Conservation (phyloP, 2,113 vertebrate species). For the Carassius carassius region DNA sequence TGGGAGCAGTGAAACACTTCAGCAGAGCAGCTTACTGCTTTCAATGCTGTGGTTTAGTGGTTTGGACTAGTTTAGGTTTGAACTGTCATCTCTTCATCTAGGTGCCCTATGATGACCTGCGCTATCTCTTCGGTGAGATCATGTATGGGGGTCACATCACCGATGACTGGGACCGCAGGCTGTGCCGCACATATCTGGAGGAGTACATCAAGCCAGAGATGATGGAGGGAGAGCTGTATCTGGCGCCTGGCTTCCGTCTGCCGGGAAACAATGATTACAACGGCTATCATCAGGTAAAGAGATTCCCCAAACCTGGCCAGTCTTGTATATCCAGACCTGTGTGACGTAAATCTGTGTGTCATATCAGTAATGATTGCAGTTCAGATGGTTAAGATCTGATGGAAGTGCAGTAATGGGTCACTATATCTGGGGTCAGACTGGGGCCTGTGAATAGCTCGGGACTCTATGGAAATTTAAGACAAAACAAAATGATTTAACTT, state of each 20-base stretch:
- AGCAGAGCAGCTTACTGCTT: neutral
- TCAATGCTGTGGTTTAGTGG: neutral
- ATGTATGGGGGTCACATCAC: conserved; percentile 98
- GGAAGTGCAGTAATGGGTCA: neutral
- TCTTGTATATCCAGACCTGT: neutral
- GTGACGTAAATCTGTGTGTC: neutral
- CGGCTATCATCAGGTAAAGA: conserved; percentile 87
- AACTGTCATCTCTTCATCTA: conserved; percentile 59
- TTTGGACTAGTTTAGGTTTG: neutral
- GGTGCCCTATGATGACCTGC: conserved; percentile 92
- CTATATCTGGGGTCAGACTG: neutral
- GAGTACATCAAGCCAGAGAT: conserved; percentile 92
- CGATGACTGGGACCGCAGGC: conserved; percentile 92
- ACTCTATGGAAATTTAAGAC: neutral
- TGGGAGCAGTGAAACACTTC: neutral
- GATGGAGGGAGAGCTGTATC: conserved; percentile 85
- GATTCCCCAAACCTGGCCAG: neutral
- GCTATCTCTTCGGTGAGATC: conserved; percentile 96
- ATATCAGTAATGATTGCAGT: neutral
- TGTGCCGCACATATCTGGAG: conserved; percentile 90
- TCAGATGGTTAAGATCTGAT: neutral
- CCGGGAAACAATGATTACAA: conserved; percentile 89
- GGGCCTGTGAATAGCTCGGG: neutral
- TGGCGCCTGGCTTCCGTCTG: conserved; percentile 87
- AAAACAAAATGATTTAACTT: too few relatives aligned